These are phyloP conservation scores for Prosapia bicincta DNA, from an alignment of 2,888 invertebrate genomes.

Conservation along the genomic window DNA sequence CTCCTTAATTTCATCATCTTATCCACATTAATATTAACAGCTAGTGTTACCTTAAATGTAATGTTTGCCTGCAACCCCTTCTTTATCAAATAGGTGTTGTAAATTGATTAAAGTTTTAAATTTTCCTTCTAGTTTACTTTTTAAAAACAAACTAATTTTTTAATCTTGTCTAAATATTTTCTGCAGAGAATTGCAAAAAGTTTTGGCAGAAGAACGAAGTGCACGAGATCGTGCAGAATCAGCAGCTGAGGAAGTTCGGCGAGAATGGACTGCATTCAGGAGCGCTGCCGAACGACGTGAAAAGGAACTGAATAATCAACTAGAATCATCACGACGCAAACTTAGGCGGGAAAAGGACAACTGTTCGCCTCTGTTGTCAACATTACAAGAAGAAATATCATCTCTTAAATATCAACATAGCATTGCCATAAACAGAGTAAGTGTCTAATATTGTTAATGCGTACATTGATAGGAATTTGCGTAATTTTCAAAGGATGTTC, in stretches of 20 bases:
- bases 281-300: constrained; percentile 24
- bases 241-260: constrained; percentile 53
- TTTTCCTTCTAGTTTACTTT: no score
- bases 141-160: no score
- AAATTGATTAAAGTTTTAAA: no score
- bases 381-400: constrained; percentile 69
- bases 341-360: constrained; percentile 54
- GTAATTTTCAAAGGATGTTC: no score
- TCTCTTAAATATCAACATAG: constrained; percentile 70
- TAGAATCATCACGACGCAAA: constrained; percentile 49
- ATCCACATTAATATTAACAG: no score
- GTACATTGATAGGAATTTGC: no score
- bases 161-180: no score
- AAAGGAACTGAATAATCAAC: constrained; percentile 21
- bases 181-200: constrained; percentile 69
- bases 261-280: constrained; percentile 18
- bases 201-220: constrained; percentile 69
- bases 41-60: no score
- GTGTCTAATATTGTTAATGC: no score
- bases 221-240: constrained; percentile 70
- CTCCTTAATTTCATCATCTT: no score
- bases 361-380: constrained; percentile 55
- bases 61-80: no score
- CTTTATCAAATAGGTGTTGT: no score
- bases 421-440: constrained; percentile 61